Evolutionary conservation across 2,113 vertebrate genomes (phyloP).

Genomic region (Pseudois nayaur): DNA sequence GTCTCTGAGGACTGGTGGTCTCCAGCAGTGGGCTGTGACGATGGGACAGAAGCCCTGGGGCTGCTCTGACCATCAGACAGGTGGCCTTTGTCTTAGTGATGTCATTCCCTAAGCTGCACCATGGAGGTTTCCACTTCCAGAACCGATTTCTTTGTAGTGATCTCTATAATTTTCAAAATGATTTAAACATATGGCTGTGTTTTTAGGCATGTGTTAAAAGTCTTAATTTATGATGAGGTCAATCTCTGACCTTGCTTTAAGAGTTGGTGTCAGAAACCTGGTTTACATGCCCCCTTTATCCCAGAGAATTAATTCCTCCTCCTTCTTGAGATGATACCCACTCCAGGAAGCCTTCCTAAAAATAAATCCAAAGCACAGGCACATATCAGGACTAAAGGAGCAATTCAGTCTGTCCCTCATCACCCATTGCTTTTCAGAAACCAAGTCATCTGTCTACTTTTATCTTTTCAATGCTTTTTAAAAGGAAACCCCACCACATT

Average conservation of each 20-base stretch:
- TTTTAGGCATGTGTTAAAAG: neutral
- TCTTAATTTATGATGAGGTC: neutral
- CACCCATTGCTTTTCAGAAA: neutral
- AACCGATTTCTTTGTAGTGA: neutral
- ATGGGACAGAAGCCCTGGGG: neutral
- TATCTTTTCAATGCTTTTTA: neutral
- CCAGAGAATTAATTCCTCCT: neutral
- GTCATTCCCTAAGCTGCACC: neutral
- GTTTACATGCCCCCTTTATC: neutral
- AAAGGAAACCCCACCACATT: neutral
- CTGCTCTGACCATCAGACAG: neutral
- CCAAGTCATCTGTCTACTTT: neutral
- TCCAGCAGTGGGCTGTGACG: neutral
- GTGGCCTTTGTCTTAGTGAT: neutral
- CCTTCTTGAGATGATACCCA: neutral
- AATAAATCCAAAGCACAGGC: neutral
- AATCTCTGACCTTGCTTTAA: neutral
- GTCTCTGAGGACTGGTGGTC: neutral
- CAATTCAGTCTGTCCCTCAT: neutral
- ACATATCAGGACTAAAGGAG: neutral
- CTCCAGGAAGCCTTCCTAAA: neutral
- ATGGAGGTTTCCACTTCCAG: neutral
- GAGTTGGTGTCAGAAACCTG: neutral
- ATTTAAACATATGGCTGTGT: neutral
- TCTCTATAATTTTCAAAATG: neutral